A percentile compares a stretch with the other conserved stretches of the same genome.
Conservation (phyloP, 2,888 invertebrate genomes). For the Anthrax anthrax region DNA sequence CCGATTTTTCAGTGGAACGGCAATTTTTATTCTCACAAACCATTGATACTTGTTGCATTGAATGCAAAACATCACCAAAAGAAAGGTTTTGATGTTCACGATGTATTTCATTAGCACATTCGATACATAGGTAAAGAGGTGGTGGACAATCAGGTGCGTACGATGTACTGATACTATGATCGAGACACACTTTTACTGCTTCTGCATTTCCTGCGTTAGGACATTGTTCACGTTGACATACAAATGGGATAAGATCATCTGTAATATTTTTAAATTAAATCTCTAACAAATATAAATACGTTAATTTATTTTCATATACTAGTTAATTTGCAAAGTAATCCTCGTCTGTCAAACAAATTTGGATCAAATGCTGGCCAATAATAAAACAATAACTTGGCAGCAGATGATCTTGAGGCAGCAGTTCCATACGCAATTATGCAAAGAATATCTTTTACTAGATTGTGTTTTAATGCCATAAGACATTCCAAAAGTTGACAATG, state of each 20-base stretch:
- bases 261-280: too few species aligned
- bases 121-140: slow-evolving; percentile 88
- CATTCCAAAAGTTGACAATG: slow-evolving; percentile 95
- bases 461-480: slow-evolving; percentile 83
- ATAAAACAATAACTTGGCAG: slow-evolving; percentile 92
- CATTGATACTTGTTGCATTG: slow-evolving; percentile 89
- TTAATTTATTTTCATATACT: slow-evolving; percentile 38
- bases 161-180: slow-evolving; percentile 79
- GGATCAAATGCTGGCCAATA: slow-evolving; percentile 99
- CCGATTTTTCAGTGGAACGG: slow-evolving; percentile 77
- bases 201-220: slow-evolving; percentile 75
- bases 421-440: slow-evolving; percentile 96
- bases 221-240: slow-evolving; percentile 85
- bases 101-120: slow-evolving; percentile 87
- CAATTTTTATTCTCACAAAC: slow-evolving; percentile 98
- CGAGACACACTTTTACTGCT: slow-evolving; percentile 86
- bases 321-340: slow-evolving; percentile 73
- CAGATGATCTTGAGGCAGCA: slow-evolving; percentile 81
- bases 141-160: slow-evolving; percentile 81
- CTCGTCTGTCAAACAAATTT: slow-evolving; percentile 78
- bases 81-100: slow-evolving; percentile 72
- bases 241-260: slow-evolving; percentile 65
- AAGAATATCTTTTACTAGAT: slow-evolving; percentile 82
- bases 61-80: slow-evolving; percentile 77
- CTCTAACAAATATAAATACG: too few species aligned